Conservation (phyloP, 2,113 vertebrate species). For the Stigmatopora argus region DNA sequence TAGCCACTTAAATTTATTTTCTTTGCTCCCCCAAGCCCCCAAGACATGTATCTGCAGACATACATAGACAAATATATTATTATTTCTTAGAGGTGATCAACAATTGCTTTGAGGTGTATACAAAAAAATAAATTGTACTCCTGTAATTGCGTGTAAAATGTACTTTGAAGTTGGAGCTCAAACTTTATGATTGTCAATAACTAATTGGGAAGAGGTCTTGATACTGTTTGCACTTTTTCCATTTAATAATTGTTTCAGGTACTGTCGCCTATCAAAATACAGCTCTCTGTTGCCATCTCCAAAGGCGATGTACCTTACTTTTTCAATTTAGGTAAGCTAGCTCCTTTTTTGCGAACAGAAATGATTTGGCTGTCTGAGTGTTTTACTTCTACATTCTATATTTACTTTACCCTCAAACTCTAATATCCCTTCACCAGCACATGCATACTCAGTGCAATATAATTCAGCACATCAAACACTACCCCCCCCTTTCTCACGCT, state of each 20-base stretch:
- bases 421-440: conserved; percentile 6
- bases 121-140: conserved; percentile 48
- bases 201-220: conserved; percentile 36
- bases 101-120: conserved; percentile 47
- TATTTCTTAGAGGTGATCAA: conserved; percentile 54
- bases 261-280: conserved; percentile 42
- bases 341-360: conserved; percentile 23
- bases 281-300: conserved; percentile 37
- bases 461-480: conserved; percentile 18
- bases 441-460: conserved; percentile 14
- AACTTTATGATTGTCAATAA: conserved; percentile 52
- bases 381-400: no score
- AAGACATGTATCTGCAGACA: conserved; percentile 62
- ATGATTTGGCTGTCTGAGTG: conserved; percentile 5
- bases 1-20: conserved; percentile 27
- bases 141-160: conserved; percentile 61
- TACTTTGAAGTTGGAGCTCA: conserved; percentile 64
- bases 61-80: conserved; percentile 37
- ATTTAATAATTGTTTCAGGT: conserved; percentile 50
- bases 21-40: conserved; percentile 31
- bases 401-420: background rate
- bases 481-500: conserved; percentile 19
- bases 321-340: conserved; percentile 30
- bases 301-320: conserved; percentile 44
- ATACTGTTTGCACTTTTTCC: conserved; percentile 41